Evolutionary conservation across 2,888 invertebrate species (phyloP), one percentile per base, ranked within the genome.

Genomic region (Drosophila longiperda): DNA sequence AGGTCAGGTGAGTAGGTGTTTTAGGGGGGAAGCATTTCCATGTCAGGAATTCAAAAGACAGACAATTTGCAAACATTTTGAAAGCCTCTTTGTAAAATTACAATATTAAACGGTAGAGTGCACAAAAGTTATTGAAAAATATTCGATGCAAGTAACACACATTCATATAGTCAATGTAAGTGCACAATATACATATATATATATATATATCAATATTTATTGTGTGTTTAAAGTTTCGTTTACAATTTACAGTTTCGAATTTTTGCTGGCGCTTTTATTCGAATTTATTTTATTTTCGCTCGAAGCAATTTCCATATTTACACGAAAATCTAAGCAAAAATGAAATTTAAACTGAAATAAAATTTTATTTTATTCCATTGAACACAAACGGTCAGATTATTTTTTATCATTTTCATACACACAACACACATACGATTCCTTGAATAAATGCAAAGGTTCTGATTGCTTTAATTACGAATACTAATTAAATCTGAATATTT

Each of bases 1-100:
- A 50, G 54, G 11, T 49, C 49, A 65, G 74, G 60, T 64, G 63
- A 12, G 36, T 29, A 45, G 26, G 65, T 33, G 61, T 17, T 29
- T 33, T 11, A 15, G 3, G 38, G 8, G 38, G n/a, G 15, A 59
- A 60, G 1, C 15, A 23, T 33, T 50, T 66, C 69, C 69, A 67
- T 60, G 52, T 66, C 36, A 42, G 53, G 12, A 64, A 67, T 67
- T 87, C 68, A 74, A 75, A 80, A 82, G 76, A 76, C 86, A 66
- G 71, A 69, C 66, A 82, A 84, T 84, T 82, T 75, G 72, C 65
- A 80, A 84, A 78, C 73, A 84, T 82, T 82, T 82, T 72, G 69
- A 73, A 74, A 83, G 73, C 83, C 79, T 76, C 69, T 83, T 81
- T 71, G 61, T 74, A 76, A 23, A 20, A 63, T 55, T 60, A 42